Evolutionary conservation across 2,888 invertebrate species (phyloP).

Genomic region (Congeria kusceri): DNA sequence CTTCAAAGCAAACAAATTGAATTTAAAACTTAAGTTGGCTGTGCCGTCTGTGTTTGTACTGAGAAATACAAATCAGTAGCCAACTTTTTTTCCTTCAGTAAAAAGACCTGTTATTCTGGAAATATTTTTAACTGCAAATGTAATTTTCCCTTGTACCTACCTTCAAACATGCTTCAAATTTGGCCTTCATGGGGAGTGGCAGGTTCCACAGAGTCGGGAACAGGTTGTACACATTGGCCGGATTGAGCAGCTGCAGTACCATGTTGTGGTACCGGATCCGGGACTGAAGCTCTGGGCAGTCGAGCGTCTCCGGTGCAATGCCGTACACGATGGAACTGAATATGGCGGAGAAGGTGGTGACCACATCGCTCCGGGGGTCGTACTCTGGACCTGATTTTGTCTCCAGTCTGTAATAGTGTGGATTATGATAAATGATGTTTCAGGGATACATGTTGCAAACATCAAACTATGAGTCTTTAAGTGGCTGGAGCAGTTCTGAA

Average conservation of each 20-base stretch:
- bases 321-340: constrained; percentile 51
- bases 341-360: constrained; percentile 34
- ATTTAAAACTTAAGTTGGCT: no score
- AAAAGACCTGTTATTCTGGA: no score
- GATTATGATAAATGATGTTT: no score
- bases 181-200: constrained; percentile 34
- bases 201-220: constrained; percentile 52
- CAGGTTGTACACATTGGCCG: constrained; percentile 57
- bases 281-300: constrained; percentile 38
- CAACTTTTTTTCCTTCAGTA: no score
- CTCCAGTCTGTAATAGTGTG: constrained; percentile 34
- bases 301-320: constrained; percentile 23
- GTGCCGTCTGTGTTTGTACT: no score
- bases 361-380: constrained; percentile 28
- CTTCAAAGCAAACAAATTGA: no score
- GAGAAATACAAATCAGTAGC: no score
- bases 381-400: constrained; percentile 7
- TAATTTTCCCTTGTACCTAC: no score
- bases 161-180: constrained; percentile 39
- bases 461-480: no score
- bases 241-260: constrained; percentile 45
- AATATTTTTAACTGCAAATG: no score
- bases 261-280: constrained; percentile 38
- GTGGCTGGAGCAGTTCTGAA: no score
- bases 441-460: no score